Evolutionary conservation across 2,888 invertebrate species (phyloP).

Genomic region (Periphyllus acericola): DNA sequence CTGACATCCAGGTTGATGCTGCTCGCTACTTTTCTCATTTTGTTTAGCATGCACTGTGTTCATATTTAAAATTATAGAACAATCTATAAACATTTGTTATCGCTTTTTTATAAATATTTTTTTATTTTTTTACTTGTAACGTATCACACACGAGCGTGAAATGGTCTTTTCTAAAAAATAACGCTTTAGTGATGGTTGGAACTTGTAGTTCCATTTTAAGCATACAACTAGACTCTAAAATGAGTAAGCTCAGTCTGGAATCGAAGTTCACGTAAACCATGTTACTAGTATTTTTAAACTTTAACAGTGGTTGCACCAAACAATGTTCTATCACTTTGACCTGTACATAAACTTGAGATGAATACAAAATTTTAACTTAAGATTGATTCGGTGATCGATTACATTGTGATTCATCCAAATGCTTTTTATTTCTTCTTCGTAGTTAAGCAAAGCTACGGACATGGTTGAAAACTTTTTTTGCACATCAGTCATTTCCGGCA

Average conservation of each 20-base stretch:
- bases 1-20: constrained; percentile 87
- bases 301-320: constrained; percentile 73
- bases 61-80: constrained; percentile 49
- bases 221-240: constrained; percentile 86
- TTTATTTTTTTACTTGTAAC: constrained; percentile 72
- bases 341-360: constrained; percentile 66
- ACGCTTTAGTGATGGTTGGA: constrained; percentile 82
- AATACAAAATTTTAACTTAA: background rate
- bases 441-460: constrained; percentile 77
- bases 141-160: constrained; percentile 82
- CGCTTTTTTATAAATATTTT: background rate
- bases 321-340: constrained; percentile 76
- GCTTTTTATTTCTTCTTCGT: constrained; percentile 82
- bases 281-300: constrained; percentile 73
- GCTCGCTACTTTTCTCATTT: constrained; percentile 78
- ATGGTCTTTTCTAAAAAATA: constrained; percentile 81
- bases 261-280: constrained; percentile 82
- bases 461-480: constrained; percentile 81
- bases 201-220: constrained; percentile 83
- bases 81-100: background rate
- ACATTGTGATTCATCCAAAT: constrained; percentile 89
- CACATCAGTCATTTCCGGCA: constrained; percentile 80
- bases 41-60: constrained; percentile 78
- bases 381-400: constrained; percentile 63
- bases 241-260: constrained; percentile 78